Evolutionary conservation across 1,140 invertebrate species (phyloP).

Genomic region (Listronotus bonariensis): DNA sequence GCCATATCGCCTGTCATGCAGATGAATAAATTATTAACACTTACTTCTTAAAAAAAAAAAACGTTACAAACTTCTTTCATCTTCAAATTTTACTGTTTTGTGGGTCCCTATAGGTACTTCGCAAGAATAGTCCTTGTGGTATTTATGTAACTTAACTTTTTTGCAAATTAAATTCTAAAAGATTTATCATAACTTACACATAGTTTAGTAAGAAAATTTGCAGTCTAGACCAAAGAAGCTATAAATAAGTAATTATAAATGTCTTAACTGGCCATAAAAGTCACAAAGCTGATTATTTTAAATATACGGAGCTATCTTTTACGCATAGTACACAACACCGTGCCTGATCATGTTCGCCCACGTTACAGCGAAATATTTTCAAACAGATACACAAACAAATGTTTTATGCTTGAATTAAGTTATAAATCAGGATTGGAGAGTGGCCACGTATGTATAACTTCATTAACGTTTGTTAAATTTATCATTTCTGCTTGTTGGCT

Average conservation of each 20-base stretch:
- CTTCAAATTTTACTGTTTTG: too few species aligned
- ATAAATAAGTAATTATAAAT: not conserved
- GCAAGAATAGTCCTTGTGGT: too few species aligned
- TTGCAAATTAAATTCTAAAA: too few species aligned
- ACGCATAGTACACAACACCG: not conserved
- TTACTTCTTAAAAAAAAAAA: too few species aligned
- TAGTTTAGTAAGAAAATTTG: too few species aligned
- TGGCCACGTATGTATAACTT: constrained; percentile 52
- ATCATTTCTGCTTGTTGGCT: constrained; percentile 50
- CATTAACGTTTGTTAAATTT: constrained; percentile 56
- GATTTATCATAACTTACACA: too few species aligned
- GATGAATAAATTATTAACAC: too few species aligned
- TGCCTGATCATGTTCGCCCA: not conserved
- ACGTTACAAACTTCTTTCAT: too few species aligned
- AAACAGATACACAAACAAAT: constrained; percentile 12
- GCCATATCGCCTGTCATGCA: too few species aligned
- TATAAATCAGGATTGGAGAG: constrained; percentile 56
- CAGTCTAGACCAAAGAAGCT: too few species aligned
- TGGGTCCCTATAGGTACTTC: too few species aligned
- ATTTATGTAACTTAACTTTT: too few species aligned
- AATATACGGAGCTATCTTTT: not conserved
- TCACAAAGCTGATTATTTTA: not conserved
- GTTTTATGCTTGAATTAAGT: constrained; percentile 21
- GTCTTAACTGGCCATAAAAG: not conserved
- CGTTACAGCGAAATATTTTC: constrained; percentile 2